Conservation (phyloP, 2,113 vertebrate species). For the Dipodomys merriami region DNA sequence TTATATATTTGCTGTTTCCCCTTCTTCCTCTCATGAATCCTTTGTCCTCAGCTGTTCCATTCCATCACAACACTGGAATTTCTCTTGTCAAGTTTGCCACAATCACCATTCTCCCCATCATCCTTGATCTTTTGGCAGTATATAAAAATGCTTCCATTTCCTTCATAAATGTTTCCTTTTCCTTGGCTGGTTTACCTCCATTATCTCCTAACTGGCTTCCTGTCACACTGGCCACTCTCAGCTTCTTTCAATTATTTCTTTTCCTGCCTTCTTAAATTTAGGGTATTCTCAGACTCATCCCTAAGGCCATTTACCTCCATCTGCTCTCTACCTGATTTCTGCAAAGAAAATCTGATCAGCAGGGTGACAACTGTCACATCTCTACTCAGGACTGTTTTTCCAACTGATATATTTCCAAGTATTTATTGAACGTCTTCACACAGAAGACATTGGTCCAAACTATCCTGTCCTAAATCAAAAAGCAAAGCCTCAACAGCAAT, state of each 20-base stretch:
- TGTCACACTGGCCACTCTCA: not conserved
- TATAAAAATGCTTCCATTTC: not conserved
- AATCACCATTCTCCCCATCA: not conserved
- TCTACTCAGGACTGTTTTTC: not conserved
- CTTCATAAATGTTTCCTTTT: conserved; percentile 1
- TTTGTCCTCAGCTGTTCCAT: not conserved
- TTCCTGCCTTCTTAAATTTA: not conserved
- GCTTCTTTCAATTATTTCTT: not conserved
- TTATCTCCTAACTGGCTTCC: not conserved
- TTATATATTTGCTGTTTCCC: not conserved
- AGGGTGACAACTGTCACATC: not conserved
- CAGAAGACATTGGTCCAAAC: not conserved
- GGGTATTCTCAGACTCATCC: not conserved
- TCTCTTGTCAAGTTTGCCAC: conserved; percentile 36
- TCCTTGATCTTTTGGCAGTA: not conserved
- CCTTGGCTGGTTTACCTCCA: not conserved
- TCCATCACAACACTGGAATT: conserved; percentile 10
- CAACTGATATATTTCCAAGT: not conserved
- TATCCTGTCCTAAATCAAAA: not conserved
- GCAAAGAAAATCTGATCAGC: not conserved
- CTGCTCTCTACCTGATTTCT: not conserved
- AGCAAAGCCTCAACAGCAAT: not conserved
- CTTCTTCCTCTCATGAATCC: not conserved
- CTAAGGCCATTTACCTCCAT: conserved; percentile 7
- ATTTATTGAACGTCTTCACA: not conserved